These are phyloP conservation scores for Poeciliopsis infans DNA, from an alignment of 2,797 vertebrate genomes.

Conservation along the genomic window DNA sequence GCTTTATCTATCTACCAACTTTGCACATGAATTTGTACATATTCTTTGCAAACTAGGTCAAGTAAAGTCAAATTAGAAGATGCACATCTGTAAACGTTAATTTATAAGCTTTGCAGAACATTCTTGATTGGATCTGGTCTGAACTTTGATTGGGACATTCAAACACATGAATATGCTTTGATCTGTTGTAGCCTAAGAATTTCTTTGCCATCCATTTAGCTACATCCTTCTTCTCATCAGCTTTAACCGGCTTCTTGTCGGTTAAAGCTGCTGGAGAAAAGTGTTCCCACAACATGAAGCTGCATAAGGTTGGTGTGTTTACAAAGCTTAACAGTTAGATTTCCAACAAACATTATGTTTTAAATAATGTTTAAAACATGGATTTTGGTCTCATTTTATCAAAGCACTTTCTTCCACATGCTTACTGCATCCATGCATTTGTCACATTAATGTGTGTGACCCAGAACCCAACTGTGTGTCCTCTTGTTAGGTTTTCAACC, in stretches of 20 bases:
- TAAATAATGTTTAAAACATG: neutral
- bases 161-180: neutral
- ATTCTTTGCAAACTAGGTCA: too few relatives aligned
- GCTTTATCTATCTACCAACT: too few relatives aligned
- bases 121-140: neutral
- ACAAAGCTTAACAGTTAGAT: neutral
- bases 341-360: neutral
- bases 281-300: neutral
- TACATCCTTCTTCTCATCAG: neutral
- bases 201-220: neutral
- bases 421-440: neutral
- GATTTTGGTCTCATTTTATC: neutral
- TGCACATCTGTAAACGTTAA: too few relatives aligned
- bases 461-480: neutral
- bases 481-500: neutral
- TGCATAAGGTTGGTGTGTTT: neutral
- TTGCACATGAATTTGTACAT: too few relatives aligned
- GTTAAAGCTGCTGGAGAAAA: neutral
- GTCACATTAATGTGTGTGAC: neutral
- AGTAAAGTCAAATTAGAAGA: too few relatives aligned
- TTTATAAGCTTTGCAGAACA: too few relatives aligned
- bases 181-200: neutral
- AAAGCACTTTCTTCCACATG: neutral
- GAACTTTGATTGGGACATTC: neutral
- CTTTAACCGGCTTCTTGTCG: neutral